These are phyloP conservation scores for Papilio helenus DNA, from an alignment of 1,140 invertebrate genomes.

Conservation along the genomic window DNA sequence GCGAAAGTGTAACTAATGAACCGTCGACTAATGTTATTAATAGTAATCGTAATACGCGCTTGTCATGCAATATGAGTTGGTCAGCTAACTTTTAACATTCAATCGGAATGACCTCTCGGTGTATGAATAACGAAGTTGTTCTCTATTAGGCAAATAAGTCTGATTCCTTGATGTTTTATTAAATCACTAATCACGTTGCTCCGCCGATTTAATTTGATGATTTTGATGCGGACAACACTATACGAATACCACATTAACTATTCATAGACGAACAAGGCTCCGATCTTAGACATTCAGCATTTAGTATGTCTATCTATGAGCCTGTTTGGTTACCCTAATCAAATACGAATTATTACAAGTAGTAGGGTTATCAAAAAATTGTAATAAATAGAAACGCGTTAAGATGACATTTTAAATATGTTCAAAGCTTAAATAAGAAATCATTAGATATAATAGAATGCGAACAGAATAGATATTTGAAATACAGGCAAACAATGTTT, in stretches of 20 bases:
- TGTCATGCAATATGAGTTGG: background rate
- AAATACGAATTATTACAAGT: background rate
- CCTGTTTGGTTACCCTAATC: background rate
- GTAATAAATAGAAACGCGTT: background rate
- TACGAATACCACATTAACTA: conserved; percentile 10
- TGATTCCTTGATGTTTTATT: conserved; percentile 56
- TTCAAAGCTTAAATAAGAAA: conserved; percentile 26
- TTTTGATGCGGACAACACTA: conserved; percentile 20
- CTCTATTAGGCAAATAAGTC: conserved; percentile 52
- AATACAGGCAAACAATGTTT: conserved; percentile 52
- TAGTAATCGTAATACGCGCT: conserved; percentile 6
- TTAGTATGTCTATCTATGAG: background rate
- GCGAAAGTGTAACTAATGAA: conserved; percentile 33
- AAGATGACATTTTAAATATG: conserved; percentile 7
- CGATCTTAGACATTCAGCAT: background rate
- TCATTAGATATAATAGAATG: conserved; percentile 34
- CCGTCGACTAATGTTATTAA: conserved; percentile 14
- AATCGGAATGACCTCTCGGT: conserved; percentile 42
- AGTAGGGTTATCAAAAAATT: background rate
- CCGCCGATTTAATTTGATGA: conserved; percentile 7
- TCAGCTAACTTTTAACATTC: conserved; percentile 30
- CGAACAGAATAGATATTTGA: conserved; percentile 42
- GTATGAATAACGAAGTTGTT: conserved; percentile 44
- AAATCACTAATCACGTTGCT: conserved; percentile 49
- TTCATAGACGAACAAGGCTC: background rate